Conservation (phyloP, 2,797 vertebrate species). For the Gallinago stenura region DNA sequence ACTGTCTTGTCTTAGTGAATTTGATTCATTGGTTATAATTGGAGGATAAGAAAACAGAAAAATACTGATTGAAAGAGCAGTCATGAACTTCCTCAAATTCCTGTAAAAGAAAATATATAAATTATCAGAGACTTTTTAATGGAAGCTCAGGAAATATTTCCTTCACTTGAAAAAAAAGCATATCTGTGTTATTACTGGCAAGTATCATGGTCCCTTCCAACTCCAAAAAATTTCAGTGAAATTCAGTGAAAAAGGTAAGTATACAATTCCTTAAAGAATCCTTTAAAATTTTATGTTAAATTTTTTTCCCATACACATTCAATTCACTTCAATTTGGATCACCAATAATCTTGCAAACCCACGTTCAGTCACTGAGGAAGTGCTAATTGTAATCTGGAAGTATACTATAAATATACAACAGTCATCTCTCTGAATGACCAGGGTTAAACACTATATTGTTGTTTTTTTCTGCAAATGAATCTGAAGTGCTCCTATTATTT, state of each 20-base stretch:
- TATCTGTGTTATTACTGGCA: background rate
- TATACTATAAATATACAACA: slow-evolving; percentile 20
- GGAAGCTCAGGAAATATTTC: background rate
- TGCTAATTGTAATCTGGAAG: slow-evolving; percentile 31
- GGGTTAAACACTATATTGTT: background rate
- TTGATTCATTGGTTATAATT: background rate
- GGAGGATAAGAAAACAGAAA: background rate
- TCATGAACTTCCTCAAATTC: background rate
- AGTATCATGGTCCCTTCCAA: background rate
- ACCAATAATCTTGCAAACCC: slow-evolving; percentile 27
- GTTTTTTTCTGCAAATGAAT: background rate
- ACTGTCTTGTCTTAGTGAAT: background rate
- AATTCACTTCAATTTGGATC: background rate
- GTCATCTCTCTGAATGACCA: background rate
- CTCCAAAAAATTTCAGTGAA: too few species aligned
- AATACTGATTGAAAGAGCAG: background rate
- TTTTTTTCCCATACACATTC: background rate
- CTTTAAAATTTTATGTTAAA: background rate
- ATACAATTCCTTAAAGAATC: background rate
- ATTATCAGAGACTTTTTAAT: background rate
- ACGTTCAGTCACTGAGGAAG: background rate
- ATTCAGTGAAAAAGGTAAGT: background rate
- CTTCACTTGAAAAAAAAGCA: background rate
- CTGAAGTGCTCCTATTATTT: background rate
- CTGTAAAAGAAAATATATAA: background rate